phyloP scores from a whole-genome alignment of 2,797 vertebrate species.

The Sylvilagus floridanus region DNA sequence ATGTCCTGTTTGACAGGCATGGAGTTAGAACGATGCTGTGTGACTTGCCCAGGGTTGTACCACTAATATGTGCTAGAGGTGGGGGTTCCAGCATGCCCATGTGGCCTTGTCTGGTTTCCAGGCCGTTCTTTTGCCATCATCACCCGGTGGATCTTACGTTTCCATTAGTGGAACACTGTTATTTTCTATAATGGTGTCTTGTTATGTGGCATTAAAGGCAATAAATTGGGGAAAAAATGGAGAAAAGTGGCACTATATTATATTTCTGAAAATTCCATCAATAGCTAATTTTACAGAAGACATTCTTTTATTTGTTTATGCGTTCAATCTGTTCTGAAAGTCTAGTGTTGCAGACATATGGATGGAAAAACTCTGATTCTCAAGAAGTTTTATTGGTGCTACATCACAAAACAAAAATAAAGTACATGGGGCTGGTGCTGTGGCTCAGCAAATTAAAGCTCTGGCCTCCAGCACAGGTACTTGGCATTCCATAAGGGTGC shows the following conservation, averaged over 20 bases:
- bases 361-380: neutral
- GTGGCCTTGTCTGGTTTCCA: neutral
- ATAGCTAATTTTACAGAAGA: neutral
- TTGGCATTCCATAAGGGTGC: no score
- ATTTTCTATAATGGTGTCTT: neutral
- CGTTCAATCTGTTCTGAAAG: constrained; percentile 4
- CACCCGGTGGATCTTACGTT: neutral
- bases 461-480: no score
- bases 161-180: neutral
- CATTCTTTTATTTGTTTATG: neutral
- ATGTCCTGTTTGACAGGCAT: neutral
- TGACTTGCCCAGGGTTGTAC: neutral
- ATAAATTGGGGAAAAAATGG: neutral
- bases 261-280: neutral
- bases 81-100: neutral
- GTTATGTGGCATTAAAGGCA: neutral
- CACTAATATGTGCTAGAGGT: neutral
- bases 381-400: neutral
- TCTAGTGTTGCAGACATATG: neutral
- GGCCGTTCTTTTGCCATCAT: neutral
- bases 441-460: no score
- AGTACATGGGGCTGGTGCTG: no score
- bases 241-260: neutral
- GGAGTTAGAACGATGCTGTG: neutral
- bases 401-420: neutral